These are phyloP conservation scores for Troides oblongomaculatus DNA, from an alignment of 2,888 invertebrate species.

Conservation along the genomic window DNA sequence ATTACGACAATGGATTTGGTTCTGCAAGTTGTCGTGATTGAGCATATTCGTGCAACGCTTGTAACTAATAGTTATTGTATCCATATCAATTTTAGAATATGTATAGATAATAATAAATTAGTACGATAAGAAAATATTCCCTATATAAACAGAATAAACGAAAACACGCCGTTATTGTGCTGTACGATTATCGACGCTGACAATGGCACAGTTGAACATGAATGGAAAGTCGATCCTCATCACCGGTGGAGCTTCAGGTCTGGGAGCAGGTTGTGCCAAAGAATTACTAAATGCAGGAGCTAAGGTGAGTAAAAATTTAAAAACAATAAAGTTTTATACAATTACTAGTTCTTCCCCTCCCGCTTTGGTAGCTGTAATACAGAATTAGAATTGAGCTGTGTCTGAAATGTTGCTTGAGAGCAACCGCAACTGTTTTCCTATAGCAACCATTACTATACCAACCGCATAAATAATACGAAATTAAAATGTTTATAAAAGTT, in stretches of 20 bases:
- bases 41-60: not conserved
- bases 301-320: slow-evolving; percentile 38
- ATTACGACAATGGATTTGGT: not conserved
- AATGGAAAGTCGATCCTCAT: slow-evolving; percentile 47
- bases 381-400: too few species aligned
- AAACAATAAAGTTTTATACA: too few species aligned
- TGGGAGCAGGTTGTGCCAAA: slow-evolving; percentile 48
- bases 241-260: slow-evolving; percentile 53
- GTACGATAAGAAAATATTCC: not conserved
- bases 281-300: slow-evolving; percentile 47
- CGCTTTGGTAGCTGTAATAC: too few species aligned
- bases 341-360: too few species aligned
- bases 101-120: not conserved
- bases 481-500: too few species aligned
- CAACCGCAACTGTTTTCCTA: too few species aligned
- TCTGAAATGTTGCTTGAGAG: too few species aligned
- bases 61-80: not conserved
- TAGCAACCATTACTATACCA: too few species aligned
- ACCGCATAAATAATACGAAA: too few species aligned
- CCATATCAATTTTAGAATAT: not conserved
- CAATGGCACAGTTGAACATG: slow-evolving; percentile 32
- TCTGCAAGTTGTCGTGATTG: not conserved
- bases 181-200: not conserved
- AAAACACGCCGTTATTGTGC: not conserved
- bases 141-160: not conserved